Percentiles rank a stretch among this genome's conserved stretches.
phyloP scores from a whole-genome alignment of 2,113 vertebrate species.

The Phaetusa simplex region DNA sequence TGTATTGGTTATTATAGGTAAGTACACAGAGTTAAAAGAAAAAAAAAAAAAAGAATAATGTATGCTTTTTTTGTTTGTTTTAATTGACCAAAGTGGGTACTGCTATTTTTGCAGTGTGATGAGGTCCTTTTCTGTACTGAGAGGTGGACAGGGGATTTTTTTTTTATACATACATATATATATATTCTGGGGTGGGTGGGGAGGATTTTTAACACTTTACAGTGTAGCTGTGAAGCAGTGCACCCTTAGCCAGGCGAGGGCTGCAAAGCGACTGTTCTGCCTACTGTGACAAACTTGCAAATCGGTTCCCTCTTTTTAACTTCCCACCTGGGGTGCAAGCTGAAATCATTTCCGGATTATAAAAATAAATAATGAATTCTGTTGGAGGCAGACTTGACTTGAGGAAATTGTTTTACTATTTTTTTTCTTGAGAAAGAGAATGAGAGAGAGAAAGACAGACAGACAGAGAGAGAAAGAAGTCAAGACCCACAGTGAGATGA shows the following conservation, averaged over 20 bases:
- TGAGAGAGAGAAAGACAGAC: background rate
- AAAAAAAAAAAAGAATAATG: conserved; percentile 71
- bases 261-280: conserved; percentile 96
- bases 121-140: conserved; percentile 93
- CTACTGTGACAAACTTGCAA: conserved; percentile 87
- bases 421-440: background rate
- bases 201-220: conserved; percentile 85
- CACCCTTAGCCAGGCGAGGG: conserved; percentile 84
- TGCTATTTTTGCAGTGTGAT: conserved; percentile 98
- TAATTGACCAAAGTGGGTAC: conserved; percentile 99
- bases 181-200: conserved; percentile 82
- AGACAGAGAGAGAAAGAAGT: background rate
- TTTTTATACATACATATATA: conserved; percentile 76
- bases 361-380: conserved; percentile 71
- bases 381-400: conserved; percentile 91
- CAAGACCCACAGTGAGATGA: conserved; percentile 57
- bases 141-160: conserved; percentile 85
- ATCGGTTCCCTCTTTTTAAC: conserved; percentile 79
- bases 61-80: conserved; percentile 92
- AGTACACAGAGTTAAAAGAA: conserved; percentile 89
- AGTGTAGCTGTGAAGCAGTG: conserved; percentile 86
- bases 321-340: conserved; percentile 90
- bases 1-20: conserved; percentile 99
- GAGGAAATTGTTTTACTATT: conserved; percentile 67
- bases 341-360: conserved; percentile 81